A percentile compares a stretch with the other conserved stretches of the same genome.
phyloP scores from a whole-genome alignment of 2,113 vertebrate genomes.

The Bambusicola thoracicus region DNA sequence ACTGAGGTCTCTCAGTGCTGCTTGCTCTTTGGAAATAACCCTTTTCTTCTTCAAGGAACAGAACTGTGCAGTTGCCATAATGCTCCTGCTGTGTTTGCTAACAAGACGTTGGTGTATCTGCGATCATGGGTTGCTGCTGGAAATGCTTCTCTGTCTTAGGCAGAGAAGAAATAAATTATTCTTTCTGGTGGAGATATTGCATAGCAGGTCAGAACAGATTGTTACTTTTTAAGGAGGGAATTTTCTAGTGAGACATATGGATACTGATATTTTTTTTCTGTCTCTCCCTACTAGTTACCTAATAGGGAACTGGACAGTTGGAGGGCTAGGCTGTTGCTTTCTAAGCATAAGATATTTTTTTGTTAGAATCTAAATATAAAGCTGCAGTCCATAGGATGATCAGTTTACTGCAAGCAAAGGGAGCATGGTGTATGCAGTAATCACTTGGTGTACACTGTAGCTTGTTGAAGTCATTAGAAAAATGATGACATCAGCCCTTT shows the following conservation, averaged over 20 bases:
- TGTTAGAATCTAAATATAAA: conserved; percentile 7
- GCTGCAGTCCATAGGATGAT: conserved; percentile 24
- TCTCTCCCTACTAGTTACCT: neutral
- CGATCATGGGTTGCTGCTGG: neutral
- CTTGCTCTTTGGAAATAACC: neutral
- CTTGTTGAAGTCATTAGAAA: conserved; percentile 48
- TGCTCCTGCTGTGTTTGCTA: neutral
- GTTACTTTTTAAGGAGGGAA: neutral
- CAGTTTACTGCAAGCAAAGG: conserved; percentile 17
- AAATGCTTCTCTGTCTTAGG: neutral
- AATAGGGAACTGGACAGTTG: neutral
- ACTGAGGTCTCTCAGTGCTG: neutral
- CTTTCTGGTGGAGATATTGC: neutral
- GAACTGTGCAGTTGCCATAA: neutral
- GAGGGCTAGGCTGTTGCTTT: neutral
- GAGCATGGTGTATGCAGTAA: neutral
- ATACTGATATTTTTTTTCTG: neutral
- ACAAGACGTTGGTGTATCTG: neutral
- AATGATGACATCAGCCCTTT: conserved; percentile 42
- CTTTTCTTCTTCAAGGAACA: neutral
- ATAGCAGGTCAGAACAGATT: neutral
- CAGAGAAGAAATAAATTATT: neutral
- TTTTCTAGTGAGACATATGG: neutral
- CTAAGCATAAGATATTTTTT: neutral
- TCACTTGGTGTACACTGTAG: conserved; percentile 7